phyloP scores from a whole-genome alignment of 2,888 invertebrate genomes.

The Drosophila flavopinicola region DNA sequence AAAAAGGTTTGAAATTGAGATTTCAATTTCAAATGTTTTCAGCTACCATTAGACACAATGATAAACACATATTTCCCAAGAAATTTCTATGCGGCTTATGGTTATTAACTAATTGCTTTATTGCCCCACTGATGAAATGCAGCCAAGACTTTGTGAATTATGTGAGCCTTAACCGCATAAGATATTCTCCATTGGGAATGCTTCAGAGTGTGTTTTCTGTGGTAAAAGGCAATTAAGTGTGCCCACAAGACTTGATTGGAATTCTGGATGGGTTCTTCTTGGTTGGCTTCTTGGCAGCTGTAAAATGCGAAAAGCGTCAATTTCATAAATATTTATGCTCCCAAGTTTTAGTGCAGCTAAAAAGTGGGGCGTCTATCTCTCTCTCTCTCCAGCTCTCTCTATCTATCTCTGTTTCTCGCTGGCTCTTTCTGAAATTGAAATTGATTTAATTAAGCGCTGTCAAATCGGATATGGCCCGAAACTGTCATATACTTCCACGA shows the following conservation, averaged over 20 bases:
- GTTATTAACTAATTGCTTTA: too few relatives aligned
- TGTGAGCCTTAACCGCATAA: slow-evolving; percentile 37
- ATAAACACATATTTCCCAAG: too few relatives aligned
- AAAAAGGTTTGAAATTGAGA: too few relatives aligned
- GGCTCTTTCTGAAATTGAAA: slow-evolving; percentile 1
- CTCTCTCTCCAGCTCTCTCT: background rate
- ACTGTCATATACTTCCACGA: slow-evolving; percentile 20
- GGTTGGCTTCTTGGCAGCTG: slow-evolving; percentile 49
- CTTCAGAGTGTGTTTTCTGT: too few relatives aligned
- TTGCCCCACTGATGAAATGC: slow-evolving; percentile 26
- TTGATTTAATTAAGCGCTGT: slow-evolving; percentile 48
- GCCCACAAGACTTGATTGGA: slow-evolving; percentile 68
- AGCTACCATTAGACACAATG: too few relatives aligned
- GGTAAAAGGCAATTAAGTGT: slow-evolving; percentile 65
- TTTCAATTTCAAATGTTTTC: too few relatives aligned
- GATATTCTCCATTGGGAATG: slow-evolving; percentile 29
- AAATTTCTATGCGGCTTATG: too few relatives aligned
- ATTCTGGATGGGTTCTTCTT: too few relatives aligned
- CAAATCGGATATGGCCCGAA: slow-evolving; percentile 18
- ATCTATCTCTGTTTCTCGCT: background rate
- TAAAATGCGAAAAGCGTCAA: slow-evolving; percentile 28
- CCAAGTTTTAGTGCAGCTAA: slow-evolving; percentile 22
- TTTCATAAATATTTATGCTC: slow-evolving; percentile 51
- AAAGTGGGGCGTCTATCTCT: background rate
- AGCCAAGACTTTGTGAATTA: too few relatives aligned